Percentiles rank a stretch among this genome's conserved stretches.
These are phyloP conservation scores for Platycheirus rosarum DNA, from an alignment of 2,888 invertebrate species.

Conservation along the genomic window DNA sequence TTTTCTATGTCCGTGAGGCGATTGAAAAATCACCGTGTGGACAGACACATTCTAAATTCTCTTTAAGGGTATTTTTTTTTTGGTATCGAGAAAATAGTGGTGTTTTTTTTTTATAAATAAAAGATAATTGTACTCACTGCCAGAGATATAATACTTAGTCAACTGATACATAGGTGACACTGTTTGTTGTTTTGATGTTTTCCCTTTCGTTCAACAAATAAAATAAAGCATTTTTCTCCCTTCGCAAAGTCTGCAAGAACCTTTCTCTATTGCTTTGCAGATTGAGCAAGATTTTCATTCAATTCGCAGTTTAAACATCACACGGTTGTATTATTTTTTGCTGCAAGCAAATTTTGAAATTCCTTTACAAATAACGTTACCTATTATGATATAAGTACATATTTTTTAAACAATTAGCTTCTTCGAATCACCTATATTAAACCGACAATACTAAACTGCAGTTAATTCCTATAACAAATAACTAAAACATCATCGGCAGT, in stretches of 20 bases:
- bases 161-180: constrained; percentile 38
- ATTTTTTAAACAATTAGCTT: background rate
- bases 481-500: background rate
- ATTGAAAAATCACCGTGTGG: too few relatives aligned
- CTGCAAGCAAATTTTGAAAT: constrained; percentile 14
- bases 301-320: constrained; percentile 9
- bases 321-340: background rate
- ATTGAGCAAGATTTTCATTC: constrained; percentile 15
- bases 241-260: constrained; percentile 21
- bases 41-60: too few relatives aligned
- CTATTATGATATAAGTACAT: background rate
- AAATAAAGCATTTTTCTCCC: constrained; percentile 31
- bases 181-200: constrained; percentile 26
- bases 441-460: too few relatives aligned
- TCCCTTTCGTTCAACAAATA: constrained; percentile 48
- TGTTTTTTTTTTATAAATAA: too few relatives aligned
- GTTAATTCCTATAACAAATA: too few relatives aligned
- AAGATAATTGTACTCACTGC: too few relatives aligned
- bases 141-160: too few relatives aligned
- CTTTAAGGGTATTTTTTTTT: too few relatives aligned
- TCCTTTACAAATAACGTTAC: constrained; percentile 14
- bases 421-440: too few relatives aligned
- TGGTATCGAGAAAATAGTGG: too few relatives aligned
- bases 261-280: constrained; percentile 19
- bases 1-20: too few relatives aligned